A percentile compares a stretch with the other conserved stretches of the same genome.
These are phyloP conservation scores for Apogon talboti DNA, from an alignment of 2,797 vertebrate species.

Conservation along the genomic window DNA sequence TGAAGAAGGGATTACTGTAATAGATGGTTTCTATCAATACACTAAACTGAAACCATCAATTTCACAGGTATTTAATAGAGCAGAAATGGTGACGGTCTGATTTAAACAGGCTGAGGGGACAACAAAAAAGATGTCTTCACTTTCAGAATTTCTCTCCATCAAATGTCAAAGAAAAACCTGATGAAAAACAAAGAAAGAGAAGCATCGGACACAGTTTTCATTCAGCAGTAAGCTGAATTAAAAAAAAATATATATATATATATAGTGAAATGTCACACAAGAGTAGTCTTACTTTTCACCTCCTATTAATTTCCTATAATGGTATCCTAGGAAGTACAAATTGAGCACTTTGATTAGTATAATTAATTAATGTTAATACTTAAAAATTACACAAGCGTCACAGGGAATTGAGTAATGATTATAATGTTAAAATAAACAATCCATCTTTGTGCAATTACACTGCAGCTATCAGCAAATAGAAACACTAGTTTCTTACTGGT, in stretches of 20 bases:
- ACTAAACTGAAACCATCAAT: slow-evolving; percentile 21
- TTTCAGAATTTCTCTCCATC: slow-evolving; percentile 11
- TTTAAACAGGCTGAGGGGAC: slow-evolving; percentile 6
- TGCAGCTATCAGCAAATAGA: too few species aligned
- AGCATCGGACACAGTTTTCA: slow-evolving; percentile 3
- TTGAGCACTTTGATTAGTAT: background rate
- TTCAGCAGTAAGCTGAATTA: background rate
- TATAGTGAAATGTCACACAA: background rate
- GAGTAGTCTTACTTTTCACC: background rate
- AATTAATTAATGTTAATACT: background rate
- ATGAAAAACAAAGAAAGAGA: slow-evolving; percentile 10
- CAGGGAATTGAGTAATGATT: background rate
- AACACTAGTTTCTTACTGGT: background rate
- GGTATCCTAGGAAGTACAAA: background rate
- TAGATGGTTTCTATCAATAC: slow-evolving; percentile 23
- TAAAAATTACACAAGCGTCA: background rate
- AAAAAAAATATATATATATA: slow-evolving; percentile 4
- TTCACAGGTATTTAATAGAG: slow-evolving; percentile 24
- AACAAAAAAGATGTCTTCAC: slow-evolving; percentile 17
- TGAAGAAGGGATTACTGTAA: slow-evolving; percentile 38
- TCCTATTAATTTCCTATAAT: background rate
- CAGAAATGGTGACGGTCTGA: background rate
- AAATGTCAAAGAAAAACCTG: slow-evolving; percentile 17
- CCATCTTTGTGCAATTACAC: background rate
- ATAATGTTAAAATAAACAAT: background rate